Conservation (phyloP, 2,888 invertebrate genomes). For the Hirtodrosophila confusa region DNA sequence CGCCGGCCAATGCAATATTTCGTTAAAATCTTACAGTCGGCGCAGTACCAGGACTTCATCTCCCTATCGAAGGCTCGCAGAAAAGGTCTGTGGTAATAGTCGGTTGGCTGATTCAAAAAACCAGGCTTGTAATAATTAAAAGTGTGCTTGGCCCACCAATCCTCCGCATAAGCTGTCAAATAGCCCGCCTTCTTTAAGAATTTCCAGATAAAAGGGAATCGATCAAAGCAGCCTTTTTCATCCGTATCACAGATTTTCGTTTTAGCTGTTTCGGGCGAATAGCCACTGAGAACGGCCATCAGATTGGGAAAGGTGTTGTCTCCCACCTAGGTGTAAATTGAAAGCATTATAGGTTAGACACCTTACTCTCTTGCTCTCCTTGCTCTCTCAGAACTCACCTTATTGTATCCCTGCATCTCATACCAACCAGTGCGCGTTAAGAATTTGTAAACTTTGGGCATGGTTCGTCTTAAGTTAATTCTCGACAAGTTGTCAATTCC, state of each 20-base stretch:
- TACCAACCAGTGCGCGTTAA: constrained; percentile 87
- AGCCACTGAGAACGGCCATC: constrained; percentile 91
- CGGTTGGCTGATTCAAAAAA: constrained; percentile 89
- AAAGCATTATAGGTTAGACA: neutral
- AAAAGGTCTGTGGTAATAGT: constrained; percentile 91
- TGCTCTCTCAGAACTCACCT: constrained; percentile 81
- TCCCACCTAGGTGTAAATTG: constrained; percentile 85
- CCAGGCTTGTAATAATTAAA: constrained; percentile 88
- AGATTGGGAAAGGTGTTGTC: constrained; percentile 96
- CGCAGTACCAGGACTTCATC: constrained; percentile 40
- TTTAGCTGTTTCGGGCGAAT: constrained; percentile 84
- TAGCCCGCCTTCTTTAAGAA: constrained; percentile 88
- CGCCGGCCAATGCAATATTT: constrained; percentile 86
- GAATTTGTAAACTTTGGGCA: constrained; percentile 88
- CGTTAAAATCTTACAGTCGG: constrained; percentile 50
- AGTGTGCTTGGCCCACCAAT: constrained; percentile 86
- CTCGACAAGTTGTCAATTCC: constrained; percentile 94
- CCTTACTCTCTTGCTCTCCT: too few relatives aligned
- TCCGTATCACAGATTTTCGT: constrained; percentile 84
- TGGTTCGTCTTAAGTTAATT: constrained; percentile 89
- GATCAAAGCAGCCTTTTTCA: constrained; percentile 86
- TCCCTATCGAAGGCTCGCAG: constrained; percentile 87
- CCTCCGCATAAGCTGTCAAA: constrained; percentile 91
- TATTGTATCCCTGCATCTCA: constrained; percentile 89
- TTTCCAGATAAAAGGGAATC: constrained; percentile 90